These are phyloP conservation scores for Phainopepla nitens DNA, from an alignment of 2,113 vertebrate species.

Conservation along the genomic window DNA sequence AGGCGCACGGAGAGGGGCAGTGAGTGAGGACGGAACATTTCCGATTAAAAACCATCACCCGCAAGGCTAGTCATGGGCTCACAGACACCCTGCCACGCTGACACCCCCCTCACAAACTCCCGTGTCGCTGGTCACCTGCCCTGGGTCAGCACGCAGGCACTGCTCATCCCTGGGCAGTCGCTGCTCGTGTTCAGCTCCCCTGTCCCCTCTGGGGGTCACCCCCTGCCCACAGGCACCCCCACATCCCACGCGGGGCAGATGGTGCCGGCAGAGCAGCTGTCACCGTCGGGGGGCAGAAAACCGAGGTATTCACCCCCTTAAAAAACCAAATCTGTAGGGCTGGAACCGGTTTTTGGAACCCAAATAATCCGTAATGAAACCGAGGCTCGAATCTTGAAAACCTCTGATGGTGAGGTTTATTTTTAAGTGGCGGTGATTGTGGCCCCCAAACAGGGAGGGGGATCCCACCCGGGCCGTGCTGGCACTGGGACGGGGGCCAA, in stretches of 20 bases:
- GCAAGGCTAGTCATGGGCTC: fast-evolving
- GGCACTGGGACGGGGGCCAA: fast-evolving
- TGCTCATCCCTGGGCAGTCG: not conserved
- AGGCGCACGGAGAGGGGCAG: fast-evolving
- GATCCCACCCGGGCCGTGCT: fast-evolving
- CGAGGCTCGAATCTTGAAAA: not conserved
- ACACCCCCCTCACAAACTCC: not conserved
- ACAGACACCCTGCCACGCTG: not conserved
- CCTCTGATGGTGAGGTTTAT: not conserved
- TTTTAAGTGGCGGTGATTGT: fast-evolving
- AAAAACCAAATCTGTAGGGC: fast-evolving
- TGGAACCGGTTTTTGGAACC: not conserved
- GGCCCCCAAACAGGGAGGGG: fast-evolving
- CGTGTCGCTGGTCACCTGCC: not conserved
- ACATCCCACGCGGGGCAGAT: not conserved
- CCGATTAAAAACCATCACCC: not conserved
- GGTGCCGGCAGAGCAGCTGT: not conserved
- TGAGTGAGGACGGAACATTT: fast-evolving
- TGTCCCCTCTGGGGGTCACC: not conserved
- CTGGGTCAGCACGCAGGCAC: not conserved
- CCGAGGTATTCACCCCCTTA: fast-evolving
- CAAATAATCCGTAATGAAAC: fast-evolving
- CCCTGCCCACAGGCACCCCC: not conserved
- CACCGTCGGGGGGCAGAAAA: fast-evolving
- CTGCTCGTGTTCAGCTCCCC: not conserved